phyloP scores from a whole-genome alignment of 1,140 invertebrate species.

The Penaeus japonicus region DNA sequence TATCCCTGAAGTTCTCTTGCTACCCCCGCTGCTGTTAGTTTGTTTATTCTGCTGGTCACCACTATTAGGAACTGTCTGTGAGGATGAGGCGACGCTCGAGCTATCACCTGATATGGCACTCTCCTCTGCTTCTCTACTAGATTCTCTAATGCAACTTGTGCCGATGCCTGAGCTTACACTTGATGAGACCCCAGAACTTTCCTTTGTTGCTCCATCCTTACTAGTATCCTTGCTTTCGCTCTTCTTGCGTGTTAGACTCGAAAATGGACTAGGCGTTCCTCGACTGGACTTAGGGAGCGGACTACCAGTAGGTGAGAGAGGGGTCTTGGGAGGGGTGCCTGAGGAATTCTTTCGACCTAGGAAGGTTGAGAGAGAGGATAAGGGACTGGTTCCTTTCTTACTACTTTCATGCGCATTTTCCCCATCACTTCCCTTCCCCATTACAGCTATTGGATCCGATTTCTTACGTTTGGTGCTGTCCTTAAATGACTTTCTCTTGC shows the following conservation, averaged over 20 bases:
- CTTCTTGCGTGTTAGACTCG: slow-evolving; percentile 55
- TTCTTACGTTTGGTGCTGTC: slow-evolving; percentile 76
- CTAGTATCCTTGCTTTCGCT: slow-evolving; percentile 34
- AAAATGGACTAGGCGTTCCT: slow-evolving; percentile 58
- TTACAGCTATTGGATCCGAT: slow-evolving; percentile 81
- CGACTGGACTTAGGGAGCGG: slow-evolving; percentile 55
- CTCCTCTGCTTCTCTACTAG: slow-evolving; percentile 41
- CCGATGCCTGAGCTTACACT: slow-evolving; percentile 45
- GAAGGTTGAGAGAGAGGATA: slow-evolving; percentile 48
- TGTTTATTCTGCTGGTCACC: slow-evolving; percentile 26
- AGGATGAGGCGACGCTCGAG: neutral
- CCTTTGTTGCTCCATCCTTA: neutral
- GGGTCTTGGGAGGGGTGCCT: slow-evolving; percentile 53
- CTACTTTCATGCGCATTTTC: slow-evolving; percentile 24
- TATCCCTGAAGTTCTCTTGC: slow-evolving; percentile 38
- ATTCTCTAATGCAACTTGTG: slow-evolving; percentile 47
- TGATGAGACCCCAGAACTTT: slow-evolving; percentile 15
- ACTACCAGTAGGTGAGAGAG: slow-evolving; percentile 58
- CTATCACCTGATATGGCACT: slow-evolving; percentile 48
- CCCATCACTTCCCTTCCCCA: slow-evolving; percentile 65
- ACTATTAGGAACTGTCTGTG: slow-evolving; percentile 50
- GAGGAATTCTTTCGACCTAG: slow-evolving; percentile 52
- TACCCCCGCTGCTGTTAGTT: neutral
- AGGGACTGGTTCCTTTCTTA: slow-evolving; percentile 52
- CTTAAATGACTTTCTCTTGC: slow-evolving; percentile 75